Conservation (phyloP, 2,797 vertebrate genomes). For the Notoglanidium macrostoma region DNA sequence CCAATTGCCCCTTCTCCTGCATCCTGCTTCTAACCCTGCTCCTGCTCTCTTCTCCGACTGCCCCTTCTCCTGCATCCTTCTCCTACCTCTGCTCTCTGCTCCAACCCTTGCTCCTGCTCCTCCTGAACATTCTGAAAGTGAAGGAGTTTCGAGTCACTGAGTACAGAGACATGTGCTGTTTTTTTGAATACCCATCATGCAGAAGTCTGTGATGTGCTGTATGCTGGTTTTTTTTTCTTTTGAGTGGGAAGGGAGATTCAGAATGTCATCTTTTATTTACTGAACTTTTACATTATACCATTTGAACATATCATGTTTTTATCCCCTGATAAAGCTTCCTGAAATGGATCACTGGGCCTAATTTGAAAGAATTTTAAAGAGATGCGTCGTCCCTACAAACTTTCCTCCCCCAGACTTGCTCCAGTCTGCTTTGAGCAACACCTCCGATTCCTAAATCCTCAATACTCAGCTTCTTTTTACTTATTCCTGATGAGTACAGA, state of each 20-base stretch:
- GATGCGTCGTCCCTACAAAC: neutral
- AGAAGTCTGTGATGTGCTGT: neutral
- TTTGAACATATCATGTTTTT: neutral
- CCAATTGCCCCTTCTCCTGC: neutral
- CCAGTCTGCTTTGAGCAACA: slow-evolving; percentile 37
- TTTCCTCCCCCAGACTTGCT: slow-evolving; percentile 23
- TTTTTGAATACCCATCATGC: neutral
- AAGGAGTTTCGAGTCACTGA: too few species aligned
- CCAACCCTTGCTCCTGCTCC: neutral
- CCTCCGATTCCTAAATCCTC: slow-evolving; percentile 33
- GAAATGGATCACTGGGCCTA: neutral
- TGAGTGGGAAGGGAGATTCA: neutral
- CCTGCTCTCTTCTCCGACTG: neutral
- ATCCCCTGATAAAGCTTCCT: neutral
- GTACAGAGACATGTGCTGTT: too few species aligned
- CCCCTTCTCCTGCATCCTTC: neutral
- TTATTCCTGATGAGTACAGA: slow-evolving; percentile 24
- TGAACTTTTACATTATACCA: neutral
- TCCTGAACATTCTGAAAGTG: neutral
- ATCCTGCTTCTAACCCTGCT: neutral
- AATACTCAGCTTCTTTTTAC: slow-evolving; percentile 40
- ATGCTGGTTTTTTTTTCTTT: neutral
- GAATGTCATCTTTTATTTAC: neutral
- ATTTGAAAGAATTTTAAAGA: slow-evolving; percentile 5
- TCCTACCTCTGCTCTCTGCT: neutral